A percentile compares a stretch with the other conserved stretches of the same genome.
Evolutionary conservation across 1,140 invertebrate genomes (phyloP).

Genomic region (Drosophila biarmipes): DNA sequence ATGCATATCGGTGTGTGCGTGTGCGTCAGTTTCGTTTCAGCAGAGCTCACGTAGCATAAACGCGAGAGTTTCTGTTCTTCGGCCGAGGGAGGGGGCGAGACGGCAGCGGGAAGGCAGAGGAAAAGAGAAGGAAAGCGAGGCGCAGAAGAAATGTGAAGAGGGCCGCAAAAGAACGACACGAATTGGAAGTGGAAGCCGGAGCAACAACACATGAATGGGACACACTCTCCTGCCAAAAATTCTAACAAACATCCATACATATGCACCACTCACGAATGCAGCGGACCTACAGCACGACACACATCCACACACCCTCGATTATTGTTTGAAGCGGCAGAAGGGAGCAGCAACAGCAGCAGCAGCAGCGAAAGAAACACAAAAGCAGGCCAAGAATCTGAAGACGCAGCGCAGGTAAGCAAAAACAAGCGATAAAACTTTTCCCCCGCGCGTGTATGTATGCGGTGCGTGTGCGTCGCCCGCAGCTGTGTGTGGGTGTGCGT

Average conservation of each 20-base stretch:
- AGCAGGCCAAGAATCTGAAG: constrained; percentile 38
- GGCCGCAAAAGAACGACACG: constrained; percentile 31
- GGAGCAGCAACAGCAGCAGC: constrained; percentile 11
- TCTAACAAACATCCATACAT: constrained; percentile 51
- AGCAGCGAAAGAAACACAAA: constrained; percentile 14
- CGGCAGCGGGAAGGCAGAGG: constrained; percentile 4
- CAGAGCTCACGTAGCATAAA: constrained; percentile 67
- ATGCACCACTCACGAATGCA: constrained; percentile 31
- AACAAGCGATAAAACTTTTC: constrained; percentile 55
- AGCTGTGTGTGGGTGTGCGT: constrained; percentile 24
- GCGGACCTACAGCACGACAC: constrained; percentile 21
- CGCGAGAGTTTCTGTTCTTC: constrained; percentile 42
- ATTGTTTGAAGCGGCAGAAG: constrained; percentile 48
- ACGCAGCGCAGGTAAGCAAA: constrained; percentile 65
- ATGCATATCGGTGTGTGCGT: constrained; percentile 38
- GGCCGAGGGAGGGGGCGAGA: constrained; percentile 22
- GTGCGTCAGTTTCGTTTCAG: constrained; percentile 49
- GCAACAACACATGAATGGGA: constrained; percentile 65
- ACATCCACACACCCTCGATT: constrained; percentile 43
- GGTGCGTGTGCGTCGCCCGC: constrained; percentile 40
- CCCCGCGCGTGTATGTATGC: constrained; percentile 45
- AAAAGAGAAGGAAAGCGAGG: constrained; percentile 22
- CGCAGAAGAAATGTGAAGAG: constrained; percentile 43
- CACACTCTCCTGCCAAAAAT: constrained; percentile 59
- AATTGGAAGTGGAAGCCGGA: constrained; percentile 32